phyloP scores from a whole-genome alignment of 2,797 vertebrate genomes.

The Myotis findleyi region DNA sequence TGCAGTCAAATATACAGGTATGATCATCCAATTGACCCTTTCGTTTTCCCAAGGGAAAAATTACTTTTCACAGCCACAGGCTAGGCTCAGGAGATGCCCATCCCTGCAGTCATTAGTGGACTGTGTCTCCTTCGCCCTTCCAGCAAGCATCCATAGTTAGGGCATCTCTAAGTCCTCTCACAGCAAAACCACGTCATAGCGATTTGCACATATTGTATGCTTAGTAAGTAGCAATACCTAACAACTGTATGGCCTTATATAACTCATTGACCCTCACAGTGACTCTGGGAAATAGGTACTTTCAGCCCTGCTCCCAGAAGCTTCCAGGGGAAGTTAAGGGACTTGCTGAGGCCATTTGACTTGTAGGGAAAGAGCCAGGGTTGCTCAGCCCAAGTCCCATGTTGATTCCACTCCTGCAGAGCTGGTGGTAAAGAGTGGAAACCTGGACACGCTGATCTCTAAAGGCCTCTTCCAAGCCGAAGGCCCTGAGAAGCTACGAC shows the following conservation, averaged over 20 bases:
- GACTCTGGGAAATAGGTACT: not conserved
- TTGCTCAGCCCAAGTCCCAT: not conserved
- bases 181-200: not conserved
- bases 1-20: not conserved
- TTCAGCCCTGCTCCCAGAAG: not conserved
- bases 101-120: not conserved
- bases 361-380: not conserved
- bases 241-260: not conserved
- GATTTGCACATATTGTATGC: not conserved
- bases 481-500: not conserved
- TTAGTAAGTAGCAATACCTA: not conserved
- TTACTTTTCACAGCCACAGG: not conserved
- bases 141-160: not conserved
- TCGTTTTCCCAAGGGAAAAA: slow-evolving; percentile 3
- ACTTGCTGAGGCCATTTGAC: not conserved
- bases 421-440: not conserved
- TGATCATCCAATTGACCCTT: not conserved
- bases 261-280: not conserved
- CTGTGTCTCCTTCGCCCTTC: not conserved
- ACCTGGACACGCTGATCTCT: not conserved
- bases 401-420: not conserved
- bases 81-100: not conserved
- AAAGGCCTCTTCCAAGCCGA: not conserved
- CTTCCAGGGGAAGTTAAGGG: not conserved
- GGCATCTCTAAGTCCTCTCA: not conserved